Evolutionary conservation across 2,888 invertebrate genomes (phyloP).

Genomic region (Brachyopa scutellaris): DNA sequence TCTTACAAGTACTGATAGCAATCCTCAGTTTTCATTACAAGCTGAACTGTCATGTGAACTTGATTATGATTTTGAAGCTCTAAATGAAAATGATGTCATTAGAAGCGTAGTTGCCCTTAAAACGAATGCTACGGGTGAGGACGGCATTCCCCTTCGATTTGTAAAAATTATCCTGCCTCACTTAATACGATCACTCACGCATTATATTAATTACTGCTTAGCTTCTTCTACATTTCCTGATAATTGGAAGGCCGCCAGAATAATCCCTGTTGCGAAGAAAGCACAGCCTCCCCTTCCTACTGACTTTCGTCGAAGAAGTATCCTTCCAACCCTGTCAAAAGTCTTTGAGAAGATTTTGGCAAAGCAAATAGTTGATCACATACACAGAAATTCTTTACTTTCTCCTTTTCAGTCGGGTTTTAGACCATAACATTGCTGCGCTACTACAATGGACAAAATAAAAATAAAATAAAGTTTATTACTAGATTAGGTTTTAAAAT

Average conservation of each 20-base stretch:
- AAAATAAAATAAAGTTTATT: no score
- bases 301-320: slow-evolving; percentile 4
- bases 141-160: slow-evolving; percentile 6
- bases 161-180: slow-evolving; percentile 12
- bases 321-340: no score
- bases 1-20: neutral
- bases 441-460: slow-evolving; percentile 6
- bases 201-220: neutral
- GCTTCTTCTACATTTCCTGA: neutral
- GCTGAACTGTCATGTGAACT: neutral
- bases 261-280: neutral
- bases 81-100: neutral
- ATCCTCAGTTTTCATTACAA: neutral
- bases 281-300: neutral
- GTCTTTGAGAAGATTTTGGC: no score
- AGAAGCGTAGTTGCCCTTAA: neutral
- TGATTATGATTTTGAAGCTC: neutral
- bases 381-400: neutral
- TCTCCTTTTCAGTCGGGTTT: neutral
- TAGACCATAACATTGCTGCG: neutral
- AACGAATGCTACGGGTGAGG: slow-evolving; percentile 2
- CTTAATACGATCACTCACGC: neutral
- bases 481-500: no score
- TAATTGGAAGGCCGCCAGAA: neutral
- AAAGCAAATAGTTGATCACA: no score